A percentile compares a stretch with the other conserved stretches of the same genome.
phyloP scores from a whole-genome alignment of 1,140 invertebrate species.

The Drosophila pectinifera region DNA sequence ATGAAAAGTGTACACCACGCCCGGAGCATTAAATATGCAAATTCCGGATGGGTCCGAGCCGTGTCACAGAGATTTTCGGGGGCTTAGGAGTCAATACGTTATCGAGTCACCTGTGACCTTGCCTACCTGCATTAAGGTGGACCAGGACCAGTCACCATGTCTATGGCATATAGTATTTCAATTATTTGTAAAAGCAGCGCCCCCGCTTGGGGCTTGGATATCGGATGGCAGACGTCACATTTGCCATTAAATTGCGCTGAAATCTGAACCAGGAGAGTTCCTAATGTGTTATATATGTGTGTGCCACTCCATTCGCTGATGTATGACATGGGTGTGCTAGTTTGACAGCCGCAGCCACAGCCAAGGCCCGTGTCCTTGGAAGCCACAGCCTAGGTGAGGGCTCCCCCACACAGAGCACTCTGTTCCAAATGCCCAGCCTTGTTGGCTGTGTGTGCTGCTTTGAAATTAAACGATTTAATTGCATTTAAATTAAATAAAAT shows the following conservation, averaged over 20 bases:
- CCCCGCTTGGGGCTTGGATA: constrained; percentile 11
- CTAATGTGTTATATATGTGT: constrained; percentile 20
- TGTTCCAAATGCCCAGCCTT: constrained; percentile 2
- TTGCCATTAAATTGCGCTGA: constrained; percentile 45
- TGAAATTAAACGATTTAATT: constrained; percentile 80
- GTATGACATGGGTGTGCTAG: constrained; percentile 56
- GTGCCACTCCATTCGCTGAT: constrained; percentile 22
- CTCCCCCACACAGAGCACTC: too few species aligned
- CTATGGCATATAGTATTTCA: constrained; percentile 50
- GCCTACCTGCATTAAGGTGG: constrained; percentile 23
- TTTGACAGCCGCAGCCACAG: constrained; percentile 25
- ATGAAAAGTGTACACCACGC: constrained; percentile 46
- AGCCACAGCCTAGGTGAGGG: too few species aligned
- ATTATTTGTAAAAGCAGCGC: constrained; percentile 40
- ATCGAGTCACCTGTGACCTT: constrained; percentile 7
- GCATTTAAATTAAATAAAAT: constrained; percentile 79
- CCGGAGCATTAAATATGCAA: constrained; percentile 67
- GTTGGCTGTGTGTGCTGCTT: constrained; percentile 50
- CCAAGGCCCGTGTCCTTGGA: constrained; percentile 25
- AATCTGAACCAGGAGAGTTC: constrained; percentile 19
- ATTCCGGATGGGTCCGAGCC: constrained; percentile 26
- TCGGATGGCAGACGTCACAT: constrained; percentile 34
- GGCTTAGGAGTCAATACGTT: constrained; percentile 50
- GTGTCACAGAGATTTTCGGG: constrained; percentile 23
- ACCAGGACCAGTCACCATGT: constrained; percentile 2